Conservation (phyloP, 2,888 invertebrate species). For the Torymus auratus region DNA sequence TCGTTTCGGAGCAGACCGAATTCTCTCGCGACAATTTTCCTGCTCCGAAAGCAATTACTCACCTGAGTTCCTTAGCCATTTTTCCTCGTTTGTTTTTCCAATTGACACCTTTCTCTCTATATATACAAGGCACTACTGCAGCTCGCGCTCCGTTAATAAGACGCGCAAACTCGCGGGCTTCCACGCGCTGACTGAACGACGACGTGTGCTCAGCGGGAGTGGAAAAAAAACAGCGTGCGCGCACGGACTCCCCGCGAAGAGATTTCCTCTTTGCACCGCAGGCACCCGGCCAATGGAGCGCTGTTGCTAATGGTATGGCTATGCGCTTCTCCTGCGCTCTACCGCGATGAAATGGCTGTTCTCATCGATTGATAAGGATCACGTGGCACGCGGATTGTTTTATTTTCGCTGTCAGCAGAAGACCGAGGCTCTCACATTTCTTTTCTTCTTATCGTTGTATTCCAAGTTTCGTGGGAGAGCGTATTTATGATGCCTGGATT, state of each 20-base stretch:
- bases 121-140: no score
- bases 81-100: neutral
- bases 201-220: neutral
- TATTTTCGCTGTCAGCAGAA: no score
- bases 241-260: constrained; percentile 18
- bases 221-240: neutral
- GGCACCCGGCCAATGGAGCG: constrained; percentile 12
- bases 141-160: neutral
- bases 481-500: no score
- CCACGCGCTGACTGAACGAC: constrained; percentile 44
- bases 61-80: constrained; percentile 53
- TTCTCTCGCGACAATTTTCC: no score
- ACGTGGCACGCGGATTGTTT: constrained; percentile 15
- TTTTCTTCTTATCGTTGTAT: no score
- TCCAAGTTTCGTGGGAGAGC: no score
- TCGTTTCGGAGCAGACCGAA: no score
- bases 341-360: constrained; percentile 28
- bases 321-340: no score
- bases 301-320: neutral
- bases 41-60: neutral
- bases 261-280: constrained; percentile 16
- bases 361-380: constrained; percentile 29
- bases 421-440: no score
- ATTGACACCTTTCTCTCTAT: no score
- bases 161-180: neutral